phyloP scores from a whole-genome alignment of 2,113 vertebrate genomes.

The Notothenia coriiceps region DNA sequence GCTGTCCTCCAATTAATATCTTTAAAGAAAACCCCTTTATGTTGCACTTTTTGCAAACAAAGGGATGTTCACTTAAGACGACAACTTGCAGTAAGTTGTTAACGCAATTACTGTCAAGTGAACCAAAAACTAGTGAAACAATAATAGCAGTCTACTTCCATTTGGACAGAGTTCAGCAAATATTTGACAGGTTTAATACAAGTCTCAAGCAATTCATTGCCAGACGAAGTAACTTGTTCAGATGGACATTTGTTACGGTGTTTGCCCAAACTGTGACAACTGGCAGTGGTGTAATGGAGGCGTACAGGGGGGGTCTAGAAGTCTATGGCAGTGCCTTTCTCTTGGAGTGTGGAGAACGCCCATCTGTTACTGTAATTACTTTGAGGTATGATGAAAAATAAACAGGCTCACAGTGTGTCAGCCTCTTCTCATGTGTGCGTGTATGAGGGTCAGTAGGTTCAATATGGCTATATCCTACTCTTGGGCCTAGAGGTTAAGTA shows the following conservation, averaged over 20 bases:
- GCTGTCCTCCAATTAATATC: background rate
- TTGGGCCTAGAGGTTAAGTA: slow-evolving; percentile 47
- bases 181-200: slow-evolving; percentile 19
- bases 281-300: slow-evolving; percentile 35
- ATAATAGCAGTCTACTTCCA: background rate
- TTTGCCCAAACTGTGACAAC: slow-evolving; percentile 8
- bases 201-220: background rate
- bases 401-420: slow-evolving; percentile 45
- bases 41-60: background rate
- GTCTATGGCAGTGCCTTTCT: slow-evolving; percentile 23
- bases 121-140: background rate
- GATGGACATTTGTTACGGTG: slow-evolving; percentile 6
- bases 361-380: slow-evolving; percentile 44
- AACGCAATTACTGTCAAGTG: no score
- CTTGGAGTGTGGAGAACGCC: slow-evolving; percentile 30
- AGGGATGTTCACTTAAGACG: background rate
- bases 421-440: slow-evolving; percentile 12
- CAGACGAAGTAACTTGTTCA: slow-evolving; percentile 3
- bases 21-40: background rate
- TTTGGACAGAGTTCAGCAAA: background rate
- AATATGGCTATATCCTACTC: slow-evolving; percentile 44
- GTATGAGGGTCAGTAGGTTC: slow-evolving; percentile 20
- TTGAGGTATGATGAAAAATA: slow-evolving; percentile 45
- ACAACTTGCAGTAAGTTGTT: no score
- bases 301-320: slow-evolving; percentile 17